A percentile compares a stretch with the other conserved stretches of the same genome.
Conservation (phyloP, 1,140 invertebrate genomes). For the Drosophila rhopaloa region DNA sequence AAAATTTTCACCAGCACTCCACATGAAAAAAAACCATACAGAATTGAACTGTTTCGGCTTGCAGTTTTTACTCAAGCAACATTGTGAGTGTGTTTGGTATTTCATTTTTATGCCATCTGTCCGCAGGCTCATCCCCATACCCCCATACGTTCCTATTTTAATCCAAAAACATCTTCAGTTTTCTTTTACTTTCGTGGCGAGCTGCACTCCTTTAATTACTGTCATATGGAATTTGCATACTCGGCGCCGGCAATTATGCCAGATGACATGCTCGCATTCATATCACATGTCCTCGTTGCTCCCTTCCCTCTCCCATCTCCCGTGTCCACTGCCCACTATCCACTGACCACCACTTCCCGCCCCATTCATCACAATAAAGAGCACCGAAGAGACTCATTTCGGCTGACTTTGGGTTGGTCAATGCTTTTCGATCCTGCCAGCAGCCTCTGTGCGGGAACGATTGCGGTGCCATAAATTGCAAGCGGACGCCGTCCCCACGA, state of each 20-base stretch:
- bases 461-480: constrained; percentile 77
- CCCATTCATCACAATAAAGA: constrained; percentile 76
- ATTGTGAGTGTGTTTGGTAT: constrained; percentile 23
- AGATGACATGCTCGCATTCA: constrained; percentile 32
- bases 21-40: constrained; percentile 17
- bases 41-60: constrained; percentile 10
- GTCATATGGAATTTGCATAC: constrained; percentile 34
- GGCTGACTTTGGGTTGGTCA: constrained; percentile 53
- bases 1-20: constrained; percentile 51
- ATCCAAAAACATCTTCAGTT: neutral
- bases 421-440: constrained; percentile 60
- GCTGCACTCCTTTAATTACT: constrained; percentile 32
- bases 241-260: constrained; percentile 32
- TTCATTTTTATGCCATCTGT: constrained; percentile 21
- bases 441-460: constrained; percentile 52
- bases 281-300: constrained; percentile 32
- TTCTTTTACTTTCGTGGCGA: constrained; percentile 3
- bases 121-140: constrained; percentile 8
- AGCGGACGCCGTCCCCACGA: constrained; percentile 46
- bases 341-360: constrained; percentile 11
- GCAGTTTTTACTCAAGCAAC: constrained; percentile 5
- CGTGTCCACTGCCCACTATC: constrained; percentile 21
- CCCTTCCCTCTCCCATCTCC: too few species aligned
- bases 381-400: constrained; percentile 74
- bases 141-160: neutral